A percentile compares a stretch with the other conserved stretches of the same genome.
Evolutionary conservation across 2,113 vertebrate genomes (phyloP).

Genomic region (Chaetops frenatus): DNA sequence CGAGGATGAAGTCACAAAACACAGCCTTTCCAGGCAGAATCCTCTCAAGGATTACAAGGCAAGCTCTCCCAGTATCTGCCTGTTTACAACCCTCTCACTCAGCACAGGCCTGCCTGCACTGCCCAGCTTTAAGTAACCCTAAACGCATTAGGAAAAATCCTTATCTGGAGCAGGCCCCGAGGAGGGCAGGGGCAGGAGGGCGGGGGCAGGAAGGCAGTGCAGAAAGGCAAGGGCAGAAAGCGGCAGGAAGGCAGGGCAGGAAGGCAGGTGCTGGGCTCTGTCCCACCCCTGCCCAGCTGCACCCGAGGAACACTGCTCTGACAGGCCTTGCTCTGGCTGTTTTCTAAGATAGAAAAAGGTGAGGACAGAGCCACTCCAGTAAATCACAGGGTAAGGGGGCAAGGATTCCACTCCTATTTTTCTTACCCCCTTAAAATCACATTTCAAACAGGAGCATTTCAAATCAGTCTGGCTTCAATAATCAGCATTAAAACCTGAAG

Average conservation of each 20-base stretch:
- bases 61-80: neutral
- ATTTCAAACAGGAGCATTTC: neutral
- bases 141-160: constrained; percentile 1
- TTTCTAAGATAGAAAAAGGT: neutral
- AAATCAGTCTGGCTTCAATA: neutral
- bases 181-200: neutral
- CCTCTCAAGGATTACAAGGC: neutral
- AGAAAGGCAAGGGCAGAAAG: neutral
- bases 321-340: neutral
- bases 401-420: neutral
- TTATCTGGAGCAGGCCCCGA: neutral
- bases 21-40: constrained; percentile 1
- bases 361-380: neutral
- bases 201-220: neutral
- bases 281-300: neutral
- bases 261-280: neutral
- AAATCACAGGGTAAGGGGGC: accelerated
- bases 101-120: neutral
- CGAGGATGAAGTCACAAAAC: neutral
- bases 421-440: neutral
- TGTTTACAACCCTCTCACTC: neutral
- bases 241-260: neutral
- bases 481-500: neutral
- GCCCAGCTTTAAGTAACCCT: neutral
- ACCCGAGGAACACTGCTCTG: neutral